Percentiles rank a stretch among this genome's conserved stretches.
phyloP scores from a whole-genome alignment of 37 sponge, comb jelly and placozoan species.

The Beroe forskalii region DNA sequence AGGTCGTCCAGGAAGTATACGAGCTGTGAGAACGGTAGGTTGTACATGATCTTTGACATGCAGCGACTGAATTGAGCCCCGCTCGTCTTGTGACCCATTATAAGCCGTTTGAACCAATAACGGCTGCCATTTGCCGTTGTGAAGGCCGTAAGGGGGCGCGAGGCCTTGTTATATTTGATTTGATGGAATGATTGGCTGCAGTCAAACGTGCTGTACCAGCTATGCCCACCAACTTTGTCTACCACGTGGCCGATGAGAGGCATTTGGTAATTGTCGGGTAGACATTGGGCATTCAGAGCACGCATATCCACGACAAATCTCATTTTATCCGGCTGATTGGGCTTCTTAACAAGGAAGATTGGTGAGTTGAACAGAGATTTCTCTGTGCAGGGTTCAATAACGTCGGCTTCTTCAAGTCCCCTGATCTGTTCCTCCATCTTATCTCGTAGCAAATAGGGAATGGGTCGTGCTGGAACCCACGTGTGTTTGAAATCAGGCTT shows the following conservation, averaged over 20 bases:
- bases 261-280: too few species aligned
- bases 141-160: not conserved
- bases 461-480: not conserved
- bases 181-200: not conserved
- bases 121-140: not conserved
- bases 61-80: not conserved
- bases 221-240: not conserved
- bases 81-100: not conserved
- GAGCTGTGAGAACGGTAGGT: too few species aligned
- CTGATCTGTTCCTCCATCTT: not conserved
- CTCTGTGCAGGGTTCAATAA: not conserved
- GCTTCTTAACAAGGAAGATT: not conserved
- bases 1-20: constrained; percentile 14
- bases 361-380: not conserved
- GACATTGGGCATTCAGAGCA: not conserved
- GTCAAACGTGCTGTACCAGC: not conserved
- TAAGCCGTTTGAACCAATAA: not conserved
- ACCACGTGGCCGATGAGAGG: not conserved
- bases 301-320: not conserved
- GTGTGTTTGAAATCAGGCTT: not conserved
- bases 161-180: not conserved
- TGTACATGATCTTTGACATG: not conserved
- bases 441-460: not conserved
- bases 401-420: not conserved
- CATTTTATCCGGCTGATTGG: not conserved